Percentiles rank a stretch among this genome's conserved stretches.
Evolutionary conservation across 1,140 invertebrate species (phyloP).

Genomic region (Pissodes strobi): DNA sequence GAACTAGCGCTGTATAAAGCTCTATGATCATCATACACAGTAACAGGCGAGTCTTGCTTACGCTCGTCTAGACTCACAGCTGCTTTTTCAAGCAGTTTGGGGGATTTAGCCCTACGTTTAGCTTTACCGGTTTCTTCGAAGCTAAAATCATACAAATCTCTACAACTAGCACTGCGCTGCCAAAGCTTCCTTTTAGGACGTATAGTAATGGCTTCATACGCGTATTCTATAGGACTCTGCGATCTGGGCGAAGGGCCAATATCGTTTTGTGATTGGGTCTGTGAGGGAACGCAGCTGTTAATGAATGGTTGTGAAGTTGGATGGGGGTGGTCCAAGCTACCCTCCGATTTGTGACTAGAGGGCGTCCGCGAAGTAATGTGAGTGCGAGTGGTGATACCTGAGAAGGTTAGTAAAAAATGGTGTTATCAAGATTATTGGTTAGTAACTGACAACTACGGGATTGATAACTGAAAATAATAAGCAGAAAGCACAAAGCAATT

Average conservation of each 20-base stretch:
- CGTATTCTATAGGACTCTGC: constrained; percentile 38
- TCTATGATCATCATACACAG: constrained; percentile 73
- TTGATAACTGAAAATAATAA: too few species aligned
- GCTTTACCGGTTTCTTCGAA: constrained; percentile 70
- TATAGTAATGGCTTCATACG: constrained; percentile 34
- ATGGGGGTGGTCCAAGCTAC: constrained; percentile 43
- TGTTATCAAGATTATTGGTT: neutral
- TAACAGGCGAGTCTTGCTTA: constrained; percentile 72
- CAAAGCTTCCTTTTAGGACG: constrained; percentile 62
- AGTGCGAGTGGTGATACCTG: constrained; percentile 41
- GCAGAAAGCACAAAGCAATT: too few species aligned
- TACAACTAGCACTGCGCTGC: constrained; percentile 79
- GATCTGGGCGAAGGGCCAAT: constrained; percentile 28
- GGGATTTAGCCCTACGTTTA: constrained; percentile 57
- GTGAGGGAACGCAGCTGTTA: constrained; percentile 50
- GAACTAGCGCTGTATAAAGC: constrained; percentile 63
- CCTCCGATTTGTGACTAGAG: constrained; percentile 54
- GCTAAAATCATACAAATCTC: constrained; percentile 74
- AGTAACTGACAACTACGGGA: too few species aligned
- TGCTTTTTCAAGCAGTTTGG: constrained; percentile 43
- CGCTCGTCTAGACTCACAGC: constrained; percentile 53
- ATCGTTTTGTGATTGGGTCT: constrained; percentile 53
- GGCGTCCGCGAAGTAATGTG: constrained; percentile 53
- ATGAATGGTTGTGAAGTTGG: constrained; percentile 34
- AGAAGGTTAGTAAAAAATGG: too few species aligned